These are phyloP conservation scores for Pharmacophagus antenor DNA, from an alignment of 2,888 invertebrate genomes.

Conservation along the genomic window DNA sequence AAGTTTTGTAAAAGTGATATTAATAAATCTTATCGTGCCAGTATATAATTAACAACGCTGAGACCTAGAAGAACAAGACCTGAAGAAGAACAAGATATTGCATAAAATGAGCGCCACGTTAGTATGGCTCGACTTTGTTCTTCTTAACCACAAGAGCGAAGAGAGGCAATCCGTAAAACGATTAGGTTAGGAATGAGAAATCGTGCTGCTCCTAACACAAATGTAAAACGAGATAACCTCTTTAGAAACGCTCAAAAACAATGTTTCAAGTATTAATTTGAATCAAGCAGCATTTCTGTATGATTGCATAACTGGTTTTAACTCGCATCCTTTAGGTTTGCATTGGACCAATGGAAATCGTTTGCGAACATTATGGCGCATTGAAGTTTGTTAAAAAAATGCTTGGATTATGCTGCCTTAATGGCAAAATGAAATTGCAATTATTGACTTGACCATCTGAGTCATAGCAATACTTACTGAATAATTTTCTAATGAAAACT, in stretches of 20 bases:
- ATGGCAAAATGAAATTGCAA: too few relatives aligned
- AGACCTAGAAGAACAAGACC: too few relatives aligned
- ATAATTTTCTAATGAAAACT: too few relatives aligned
- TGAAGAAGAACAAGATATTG: constrained; percentile 33
- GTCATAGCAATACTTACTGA: too few relatives aligned
- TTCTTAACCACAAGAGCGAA: constrained; percentile 42
- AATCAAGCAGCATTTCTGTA: constrained; percentile 45
- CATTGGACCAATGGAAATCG: constrained; percentile 28
- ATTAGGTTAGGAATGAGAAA: constrained; percentile 42
- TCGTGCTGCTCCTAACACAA: constrained; percentile 40
- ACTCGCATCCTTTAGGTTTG: constrained; percentile 39
- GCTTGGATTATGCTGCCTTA: too few relatives aligned
- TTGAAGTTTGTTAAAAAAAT: too few relatives aligned
- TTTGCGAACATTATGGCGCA: too few relatives aligned
- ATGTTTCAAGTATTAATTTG: constrained; percentile 43
- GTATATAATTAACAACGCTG: too few relatives aligned
- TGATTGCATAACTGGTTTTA: constrained; percentile 41
- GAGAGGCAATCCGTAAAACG: constrained; percentile 43
- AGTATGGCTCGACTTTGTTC: constrained; percentile 42
- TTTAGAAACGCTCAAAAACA: too few relatives aligned
- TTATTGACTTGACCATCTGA: too few relatives aligned
- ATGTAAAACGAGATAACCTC: constrained; percentile 40
- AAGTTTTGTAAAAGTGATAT: too few relatives aligned
- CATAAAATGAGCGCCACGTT: constrained; percentile 40
- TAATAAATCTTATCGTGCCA: too few relatives aligned